Evolutionary conservation across 2,113 vertebrate species (phyloP).

Genomic region (Sialia sialis): DNA sequence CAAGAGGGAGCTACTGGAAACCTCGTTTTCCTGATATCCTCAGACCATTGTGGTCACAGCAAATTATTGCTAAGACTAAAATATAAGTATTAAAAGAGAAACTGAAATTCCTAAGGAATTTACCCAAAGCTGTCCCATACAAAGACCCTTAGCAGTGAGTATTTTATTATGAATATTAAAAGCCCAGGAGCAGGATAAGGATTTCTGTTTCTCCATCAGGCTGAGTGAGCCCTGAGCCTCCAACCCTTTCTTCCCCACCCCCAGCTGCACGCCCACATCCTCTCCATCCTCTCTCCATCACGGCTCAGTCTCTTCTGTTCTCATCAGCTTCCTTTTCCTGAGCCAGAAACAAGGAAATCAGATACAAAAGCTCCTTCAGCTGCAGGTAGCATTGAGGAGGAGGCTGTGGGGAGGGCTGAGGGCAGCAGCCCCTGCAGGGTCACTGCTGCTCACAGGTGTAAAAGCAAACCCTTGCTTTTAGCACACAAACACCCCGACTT

Average conservation of each 20-base stretch:
- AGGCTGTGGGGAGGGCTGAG: neutral
- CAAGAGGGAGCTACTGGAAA: neutral
- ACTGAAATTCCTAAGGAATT: neutral
- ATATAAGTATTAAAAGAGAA: neutral
- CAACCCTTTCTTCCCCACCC: neutral
- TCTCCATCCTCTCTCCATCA: neutral
- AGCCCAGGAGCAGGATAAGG: neutral
- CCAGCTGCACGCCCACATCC: rapidly evolving
- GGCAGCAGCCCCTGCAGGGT: neutral
- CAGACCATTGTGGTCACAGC: neutral
- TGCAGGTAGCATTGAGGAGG: neutral
- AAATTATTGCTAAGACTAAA: neutral
- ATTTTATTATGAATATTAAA: neutral
- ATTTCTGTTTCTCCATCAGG: neutral
- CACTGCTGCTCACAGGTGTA: neutral
- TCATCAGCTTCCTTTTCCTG: neutral
- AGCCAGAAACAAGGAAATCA: slow-evolving; percentile 29
- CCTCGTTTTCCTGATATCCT: neutral
- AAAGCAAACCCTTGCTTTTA: neutral
- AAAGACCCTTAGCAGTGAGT: neutral
- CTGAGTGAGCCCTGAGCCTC: neutral
- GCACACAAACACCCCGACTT: neutral
- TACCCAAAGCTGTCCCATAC: neutral
- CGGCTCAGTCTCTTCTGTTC: neutral
- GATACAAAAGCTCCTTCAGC: slow-evolving; percentile 47